These are phyloP conservation scores for Trichogramma dendrolimi DNA, from an alignment of 2,888 invertebrate species.

Conservation along the genomic window DNA sequence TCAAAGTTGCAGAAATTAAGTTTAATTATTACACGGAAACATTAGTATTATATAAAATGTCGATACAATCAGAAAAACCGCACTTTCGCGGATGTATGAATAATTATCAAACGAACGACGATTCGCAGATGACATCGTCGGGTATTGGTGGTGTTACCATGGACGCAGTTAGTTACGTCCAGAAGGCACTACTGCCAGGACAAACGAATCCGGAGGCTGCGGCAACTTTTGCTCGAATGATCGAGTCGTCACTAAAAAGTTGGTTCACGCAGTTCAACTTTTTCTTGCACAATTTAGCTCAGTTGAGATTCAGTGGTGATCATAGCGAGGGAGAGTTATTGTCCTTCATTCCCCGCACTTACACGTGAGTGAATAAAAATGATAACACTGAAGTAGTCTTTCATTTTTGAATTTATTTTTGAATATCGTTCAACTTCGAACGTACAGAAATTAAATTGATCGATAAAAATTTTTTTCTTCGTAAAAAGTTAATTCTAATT, in stretches of 20 bases:
- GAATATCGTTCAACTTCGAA: not conserved
- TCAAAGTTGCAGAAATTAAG: too few species aligned
- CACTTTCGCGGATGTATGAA: too few species aligned
- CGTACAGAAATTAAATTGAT: not conserved
- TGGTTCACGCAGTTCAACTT: slow-evolving; percentile 97
- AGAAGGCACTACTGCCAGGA: slow-evolving; percentile 81
- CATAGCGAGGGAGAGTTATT: slow-evolving; percentile 76
- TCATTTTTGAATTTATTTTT: not conserved
- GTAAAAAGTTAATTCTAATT: not conserved
- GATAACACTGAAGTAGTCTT: not conserved
- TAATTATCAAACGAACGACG: not conserved
- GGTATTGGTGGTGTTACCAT: slow-evolving; percentile 88
- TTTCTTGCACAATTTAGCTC: slow-evolving; percentile 94
- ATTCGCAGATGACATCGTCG: slow-evolving; percentile 78
- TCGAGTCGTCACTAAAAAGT: slow-evolving; percentile 88
- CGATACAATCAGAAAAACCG: too few species aligned
- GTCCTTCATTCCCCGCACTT: slow-evolving; percentile 90
- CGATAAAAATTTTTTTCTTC: not conserved
- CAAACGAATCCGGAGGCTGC: slow-evolving; percentile 93
- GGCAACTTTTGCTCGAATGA: slow-evolving; percentile 91
- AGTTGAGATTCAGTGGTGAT: slow-evolving; percentile 85
- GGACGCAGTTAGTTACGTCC: slow-evolving; percentile 88
- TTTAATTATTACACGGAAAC: too few species aligned
- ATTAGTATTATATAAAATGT: too few species aligned
- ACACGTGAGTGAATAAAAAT: slow-evolving; percentile 66